phyloP scores from a whole-genome alignment of 2,113 vertebrate genomes.

The Dendropsophus ebraccatus region DNA sequence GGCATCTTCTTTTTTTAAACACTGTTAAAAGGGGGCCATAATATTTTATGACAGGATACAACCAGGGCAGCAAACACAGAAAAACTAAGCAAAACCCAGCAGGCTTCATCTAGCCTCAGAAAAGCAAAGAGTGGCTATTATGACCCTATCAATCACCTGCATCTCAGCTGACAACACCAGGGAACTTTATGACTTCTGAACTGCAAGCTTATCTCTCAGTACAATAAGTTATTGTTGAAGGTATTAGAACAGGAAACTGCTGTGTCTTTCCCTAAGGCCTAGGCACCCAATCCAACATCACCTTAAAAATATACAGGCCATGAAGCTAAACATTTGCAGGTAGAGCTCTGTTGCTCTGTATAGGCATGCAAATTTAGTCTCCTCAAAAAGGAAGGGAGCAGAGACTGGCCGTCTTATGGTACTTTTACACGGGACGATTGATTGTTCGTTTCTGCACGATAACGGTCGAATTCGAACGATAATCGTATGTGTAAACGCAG shows the following conservation, averaged over 20 bases:
- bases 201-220: conserved; percentile 72
- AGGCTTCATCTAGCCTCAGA: conserved; percentile 84
- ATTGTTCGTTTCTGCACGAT: too few species aligned
- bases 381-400: too few species aligned
- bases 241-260: conserved; percentile 78
- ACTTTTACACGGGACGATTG: too few species aligned
- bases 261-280: conserved; percentile 74
- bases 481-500: too few species aligned
- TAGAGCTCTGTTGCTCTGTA: too few species aligned
- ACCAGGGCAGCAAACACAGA: conserved; percentile 74
- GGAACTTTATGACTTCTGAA: conserved; percentile 83
- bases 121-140: conserved; percentile 71
- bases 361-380: too few species aligned
- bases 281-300: conserved; percentile 79
- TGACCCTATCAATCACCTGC: conserved; percentile 84
- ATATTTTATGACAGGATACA: conserved; percentile 81
- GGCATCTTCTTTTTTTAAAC: conserved; percentile 72
- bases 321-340: not conserved
- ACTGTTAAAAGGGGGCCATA: conserved; percentile 86
- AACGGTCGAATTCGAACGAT: too few species aligned
- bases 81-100: conserved; percentile 85
- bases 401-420: too few species aligned
- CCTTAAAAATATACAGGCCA: conserved; percentile 70
- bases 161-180: conserved; percentile 82
- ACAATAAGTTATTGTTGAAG: conserved; percentile 76